A percentile compares a stretch with the other conserved stretches of the same genome.
Conservation (phyloP, 2,113 vertebrate genomes). For the Theristicus caerulescens region DNA sequence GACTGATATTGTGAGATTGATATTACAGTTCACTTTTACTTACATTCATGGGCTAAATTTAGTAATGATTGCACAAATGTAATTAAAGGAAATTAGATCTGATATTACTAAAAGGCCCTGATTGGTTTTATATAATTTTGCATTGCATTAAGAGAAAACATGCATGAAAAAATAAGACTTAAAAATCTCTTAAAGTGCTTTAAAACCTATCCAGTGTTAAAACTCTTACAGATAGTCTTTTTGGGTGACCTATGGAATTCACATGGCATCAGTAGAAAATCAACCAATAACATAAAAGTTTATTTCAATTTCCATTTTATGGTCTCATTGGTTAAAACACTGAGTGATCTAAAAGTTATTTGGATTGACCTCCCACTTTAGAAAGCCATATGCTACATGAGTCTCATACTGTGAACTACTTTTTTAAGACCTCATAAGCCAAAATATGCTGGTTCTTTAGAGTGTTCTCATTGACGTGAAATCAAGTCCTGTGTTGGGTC, state of each 20-base stretch:
- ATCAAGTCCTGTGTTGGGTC: neutral
- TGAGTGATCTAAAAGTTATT: neutral
- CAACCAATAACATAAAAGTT: neutral
- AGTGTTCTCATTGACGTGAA: neutral
- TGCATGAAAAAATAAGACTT: neutral
- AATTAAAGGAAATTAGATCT: neutral
- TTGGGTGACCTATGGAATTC: neutral
- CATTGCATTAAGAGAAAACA: neutral
- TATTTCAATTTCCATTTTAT: neutral
- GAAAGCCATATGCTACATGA: neutral
- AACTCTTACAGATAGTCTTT: neutral
- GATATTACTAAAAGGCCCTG: neutral
- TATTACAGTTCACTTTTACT: neutral
- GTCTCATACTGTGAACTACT: neutral
- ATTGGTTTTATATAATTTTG: neutral
- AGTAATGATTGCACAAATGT: neutral
- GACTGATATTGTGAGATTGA: neutral
- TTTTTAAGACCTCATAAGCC: neutral
- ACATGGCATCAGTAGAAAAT: neutral
- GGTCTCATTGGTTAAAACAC: constrained; percentile 3
- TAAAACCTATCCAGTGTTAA: neutral
- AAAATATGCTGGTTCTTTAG: neutral
- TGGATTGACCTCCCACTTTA: constrained; percentile 9
- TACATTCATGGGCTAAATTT: neutral
- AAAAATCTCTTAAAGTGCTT: neutral